Base-by-base conservation (phyloP, 2,888 invertebrate species). In the Eupithecia inturbata region DNA sequence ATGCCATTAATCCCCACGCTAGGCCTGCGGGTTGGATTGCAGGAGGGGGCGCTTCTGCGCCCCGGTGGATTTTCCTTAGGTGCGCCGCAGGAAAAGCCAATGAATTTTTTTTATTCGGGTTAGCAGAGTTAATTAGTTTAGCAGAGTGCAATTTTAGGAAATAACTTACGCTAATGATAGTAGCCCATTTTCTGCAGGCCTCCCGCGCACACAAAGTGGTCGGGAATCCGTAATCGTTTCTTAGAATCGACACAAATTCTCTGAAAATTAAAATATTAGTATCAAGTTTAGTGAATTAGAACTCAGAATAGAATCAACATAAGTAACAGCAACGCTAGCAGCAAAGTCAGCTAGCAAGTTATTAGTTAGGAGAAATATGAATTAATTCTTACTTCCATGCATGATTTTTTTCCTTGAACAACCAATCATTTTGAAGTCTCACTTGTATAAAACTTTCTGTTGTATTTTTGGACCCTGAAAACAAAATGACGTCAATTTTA, bases 381-480 rank as follows among this genome's bases (percentile, higher is more conserved):
- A 31, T 36, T 5, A 5, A 36, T 66, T 49, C 93, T 89, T 84
- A 95, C 95, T 89, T 92, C 95, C 95, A 95, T 31, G 93, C 91
- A 88, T 92, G 92, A 81, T 92, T 91, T 76, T 87, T 90, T 78
- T 91, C 89, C 78, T 89, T 88, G 77, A 95, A 95, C 77, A 95
- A 77, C 91, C 91, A 92, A 77, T 95, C 95, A 75, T 95, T 89
- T 82, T 94, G 94, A 68, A 95, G 74, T 72, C 94, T 86, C 33
- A 94, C 88, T 80, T 95, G 94, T 80, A 95, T 92, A 74, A 95
- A 94, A 5, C 90, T 87, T 80, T 94, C 94, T 5, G 94, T 95
- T 68, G 94, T 91, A 75, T 94, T 91, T 82, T 90, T 92, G 1
- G 93, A 88, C 95, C 95, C 95, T 95, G 86, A 84, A 88, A 80